Evolutionary conservation across 2,113 vertebrate genomes (phyloP).

Genomic region (Agelaius tricolor): DNA sequence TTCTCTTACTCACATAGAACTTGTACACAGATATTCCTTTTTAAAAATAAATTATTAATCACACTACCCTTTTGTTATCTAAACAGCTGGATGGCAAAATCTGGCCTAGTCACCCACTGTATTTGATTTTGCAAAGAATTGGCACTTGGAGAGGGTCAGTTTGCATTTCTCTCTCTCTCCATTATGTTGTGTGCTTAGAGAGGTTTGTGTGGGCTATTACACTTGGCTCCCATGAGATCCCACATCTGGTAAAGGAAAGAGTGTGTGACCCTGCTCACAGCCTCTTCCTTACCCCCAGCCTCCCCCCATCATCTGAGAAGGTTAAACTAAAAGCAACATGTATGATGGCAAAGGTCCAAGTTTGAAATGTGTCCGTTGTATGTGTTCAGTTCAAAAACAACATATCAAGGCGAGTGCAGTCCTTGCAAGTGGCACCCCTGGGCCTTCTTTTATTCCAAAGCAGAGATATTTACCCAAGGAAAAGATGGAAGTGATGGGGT

Average conservation of each 20-base stretch:
- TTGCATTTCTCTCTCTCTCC: background rate
- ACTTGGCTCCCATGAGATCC: background rate
- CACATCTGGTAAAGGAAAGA: conserved; percentile 37
- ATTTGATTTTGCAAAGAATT: conserved; percentile 37
- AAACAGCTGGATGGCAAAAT: background rate
- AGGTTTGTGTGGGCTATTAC: background rate
- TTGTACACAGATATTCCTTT: background rate
- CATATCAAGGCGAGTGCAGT: conserved; percentile 53
- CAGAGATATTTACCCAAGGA: conserved; percentile 78
- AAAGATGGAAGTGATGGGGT: conserved; percentile 79
- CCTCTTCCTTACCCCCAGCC: conserved; percentile 38
- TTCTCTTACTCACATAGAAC: background rate
- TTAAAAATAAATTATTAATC: background rate
- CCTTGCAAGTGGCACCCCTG: conserved; percentile 62
- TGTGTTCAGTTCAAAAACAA: conserved; percentile 62
- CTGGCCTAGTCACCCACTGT: background rate
- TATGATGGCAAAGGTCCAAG: conserved; percentile 39
- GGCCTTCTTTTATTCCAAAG: conserved; percentile 70
- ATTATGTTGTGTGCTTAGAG: background rate
- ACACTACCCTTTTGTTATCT: background rate
- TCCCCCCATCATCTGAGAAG: conserved; percentile 41
- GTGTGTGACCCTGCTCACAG: conserved; percentile 22
- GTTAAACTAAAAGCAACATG: conserved; percentile 61
- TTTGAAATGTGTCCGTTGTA: conserved; percentile 25
- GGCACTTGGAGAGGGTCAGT: background rate